phyloP scores from a whole-genome alignment of 64 coral and sea anemone species.

The Pocillopora verrucosa region DNA sequence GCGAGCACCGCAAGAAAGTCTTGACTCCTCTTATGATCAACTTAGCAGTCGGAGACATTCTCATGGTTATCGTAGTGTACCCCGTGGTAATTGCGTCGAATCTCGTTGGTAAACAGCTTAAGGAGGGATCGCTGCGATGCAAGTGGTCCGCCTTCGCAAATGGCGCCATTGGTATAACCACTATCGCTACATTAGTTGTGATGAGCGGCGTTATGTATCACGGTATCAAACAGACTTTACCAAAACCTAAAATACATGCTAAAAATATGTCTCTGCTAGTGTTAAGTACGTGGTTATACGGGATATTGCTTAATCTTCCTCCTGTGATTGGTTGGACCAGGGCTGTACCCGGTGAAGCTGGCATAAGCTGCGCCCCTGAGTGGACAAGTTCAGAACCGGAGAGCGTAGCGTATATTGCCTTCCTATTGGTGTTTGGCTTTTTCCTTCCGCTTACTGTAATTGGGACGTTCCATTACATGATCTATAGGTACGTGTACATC shows the following conservation, averaged over 20 bases:
- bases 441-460: conserved; percentile 46
- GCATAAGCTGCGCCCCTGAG: conserved; percentile 50
- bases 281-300: conserved; percentile 29
- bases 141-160: conserved; percentile 49
- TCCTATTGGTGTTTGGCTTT: conserved; percentile 52
- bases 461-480: conserved; percentile 12
- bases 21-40: conserved; percentile 54
- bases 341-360: conserved; percentile 28
- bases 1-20: conserved; percentile 12
- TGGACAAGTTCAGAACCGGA: conserved; percentile 31
- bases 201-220: conserved; percentile 51
- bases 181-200: not conserved
- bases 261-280: conserved; percentile 33
- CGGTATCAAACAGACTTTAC: conserved; percentile 11
- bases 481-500: conserved; percentile 45
- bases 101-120: not conserved
- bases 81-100: not conserved
- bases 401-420: conserved; percentile 34
- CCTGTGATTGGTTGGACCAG: conserved; percentile 65
- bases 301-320: conserved; percentile 36
- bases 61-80: conserved; percentile 38
- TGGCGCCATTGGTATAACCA: not conserved
- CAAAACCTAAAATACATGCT: not conserved
- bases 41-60: conserved; percentile 27
- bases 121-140: conserved; percentile 5